Evolutionary conservation across 1,140 invertebrate species (phyloP), one percentile per base, ranked within the genome.

Genomic region (Lycorma delicatula): DNA sequence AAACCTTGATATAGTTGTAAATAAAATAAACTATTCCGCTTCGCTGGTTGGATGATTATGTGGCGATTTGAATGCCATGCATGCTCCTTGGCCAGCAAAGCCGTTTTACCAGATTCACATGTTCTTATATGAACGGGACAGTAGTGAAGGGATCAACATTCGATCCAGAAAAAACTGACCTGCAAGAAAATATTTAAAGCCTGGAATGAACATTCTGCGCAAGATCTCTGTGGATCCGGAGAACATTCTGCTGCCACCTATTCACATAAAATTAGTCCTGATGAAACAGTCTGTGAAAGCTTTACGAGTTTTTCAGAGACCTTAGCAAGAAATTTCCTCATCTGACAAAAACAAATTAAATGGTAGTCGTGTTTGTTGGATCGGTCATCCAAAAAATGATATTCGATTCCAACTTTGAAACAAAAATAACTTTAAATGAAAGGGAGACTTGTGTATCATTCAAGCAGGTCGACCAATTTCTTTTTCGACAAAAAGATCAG

Each of bases 41-140:
- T 66, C n/a, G n/a, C 71, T 49, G 23, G 61, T 31, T 72, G 66
- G 66, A 9, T 16, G 4, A 60, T n/a, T 72, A 7, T 70, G 66
- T 62, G 62, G 54, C 0, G 65, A 70, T 56, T 60, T 70, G 36
- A 41, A 41, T 16, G 36, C n/a, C 20, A 41, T 16, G 36, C 12
- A 65, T 73, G 58, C 56, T 72, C 22, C 60, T 70, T 41, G 71
- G 73, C 52, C 54, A 71, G 23, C 72, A 75, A 63, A 56, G 62
- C 25, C 70, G 72, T 13, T 76, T 66, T 62, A 76, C 69, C 34
- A 76, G 76, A 57, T 71, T 66, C 59, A 58, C 62, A 1, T 75
- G 71, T 61, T 66, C 54, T 53, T 76, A 16, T 75, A 72, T 56
- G 59, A 71, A 48, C 76, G 73, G 71, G 65, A 75, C 57, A 76